Evolutionary conservation across 2,113 vertebrate genomes (phyloP), one percentile per base, ranked within the genome.

Genomic region (Scomber colias): DNA sequence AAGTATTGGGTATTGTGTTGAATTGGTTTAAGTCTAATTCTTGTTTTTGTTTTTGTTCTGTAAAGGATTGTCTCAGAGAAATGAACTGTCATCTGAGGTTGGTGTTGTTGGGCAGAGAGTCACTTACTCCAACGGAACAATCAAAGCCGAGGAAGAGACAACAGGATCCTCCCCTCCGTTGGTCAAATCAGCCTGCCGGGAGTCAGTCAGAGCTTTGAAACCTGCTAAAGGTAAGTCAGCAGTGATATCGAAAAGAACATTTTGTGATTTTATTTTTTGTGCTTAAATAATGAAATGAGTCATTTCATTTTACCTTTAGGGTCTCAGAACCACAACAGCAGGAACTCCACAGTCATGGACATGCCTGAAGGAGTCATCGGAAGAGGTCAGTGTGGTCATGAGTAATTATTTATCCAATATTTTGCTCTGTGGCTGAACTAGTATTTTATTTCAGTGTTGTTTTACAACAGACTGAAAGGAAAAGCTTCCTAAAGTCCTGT

Each of bases 311-410:
- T 2, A 56, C 16, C 87, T 88, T 71, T 64, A 90, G 96, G 90
- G 57, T 90, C 94, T 40, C 63, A 89, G 14, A 90, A 78, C 79
- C 86, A 87, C 16, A 83, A 59, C 56, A 92, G 82, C 63, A 94
- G 94, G 61, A 84, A 80, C 63, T 78, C 87, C 50, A 83, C 94
- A 44, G 90, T 87, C 15, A 87, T 88, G 60, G 90, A 90, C 17
- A 90, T 95, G 63, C 65, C 95, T 70, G 97, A 97, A 71, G 97
- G 96, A 54, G 85, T 97, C 77, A 84, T 96, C 85, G 97, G 96
- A 78, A 96, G 94, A 97, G 97, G 97, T 98, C 60, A 81, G 90
- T 90, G 30, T 66, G 10, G 9, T 11, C 17, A 57, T 9, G 24
- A 57, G 31, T 72, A 24, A 31, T 24, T 44, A n/a, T 60, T 67